Conservation (phyloP, 2,113 vertebrate species). For the Romanogobio albipinnatus region DNA sequence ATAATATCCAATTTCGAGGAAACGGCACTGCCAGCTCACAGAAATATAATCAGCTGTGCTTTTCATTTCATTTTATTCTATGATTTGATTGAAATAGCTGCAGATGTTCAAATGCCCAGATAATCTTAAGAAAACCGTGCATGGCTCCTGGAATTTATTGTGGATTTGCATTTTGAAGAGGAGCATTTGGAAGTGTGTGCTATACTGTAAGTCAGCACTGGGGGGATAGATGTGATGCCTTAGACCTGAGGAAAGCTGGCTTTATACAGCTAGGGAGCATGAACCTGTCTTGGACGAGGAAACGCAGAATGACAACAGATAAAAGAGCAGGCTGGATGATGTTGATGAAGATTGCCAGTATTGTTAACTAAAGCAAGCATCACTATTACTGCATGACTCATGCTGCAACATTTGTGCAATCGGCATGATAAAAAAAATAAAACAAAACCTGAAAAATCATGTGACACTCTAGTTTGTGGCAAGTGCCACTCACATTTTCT, state of each 20-base stretch:
- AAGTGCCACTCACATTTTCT: background rate
- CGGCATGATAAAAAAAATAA: background rate
- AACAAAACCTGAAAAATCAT: background rate
- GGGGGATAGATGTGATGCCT: background rate
- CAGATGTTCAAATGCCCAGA: background rate
- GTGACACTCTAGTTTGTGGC: background rate
- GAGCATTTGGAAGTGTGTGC: background rate
- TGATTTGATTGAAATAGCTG: background rate
- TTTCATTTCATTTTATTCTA: background rate
- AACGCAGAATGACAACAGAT: background rate
- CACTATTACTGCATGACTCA: slow-evolving; percentile 6
- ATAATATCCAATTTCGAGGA: background rate
- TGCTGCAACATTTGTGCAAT: background rate
- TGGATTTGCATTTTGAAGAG: background rate
- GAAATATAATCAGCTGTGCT: background rate
- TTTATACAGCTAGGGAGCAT: background rate
- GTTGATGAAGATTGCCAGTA: background rate
- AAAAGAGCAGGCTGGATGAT: background rate
- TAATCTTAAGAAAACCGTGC: background rate
- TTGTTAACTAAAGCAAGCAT: background rate
- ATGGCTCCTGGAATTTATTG: background rate
- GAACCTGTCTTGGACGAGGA: background rate
- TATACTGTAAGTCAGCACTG: background rate
- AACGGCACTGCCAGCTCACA: background rate
- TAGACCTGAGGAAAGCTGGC: background rate